A percentile compares a stretch with the other conserved stretches of the same genome.
phyloP scores from a whole-genome alignment of 2,888 invertebrate genomes.

The Drosophila prolongata region DNA sequence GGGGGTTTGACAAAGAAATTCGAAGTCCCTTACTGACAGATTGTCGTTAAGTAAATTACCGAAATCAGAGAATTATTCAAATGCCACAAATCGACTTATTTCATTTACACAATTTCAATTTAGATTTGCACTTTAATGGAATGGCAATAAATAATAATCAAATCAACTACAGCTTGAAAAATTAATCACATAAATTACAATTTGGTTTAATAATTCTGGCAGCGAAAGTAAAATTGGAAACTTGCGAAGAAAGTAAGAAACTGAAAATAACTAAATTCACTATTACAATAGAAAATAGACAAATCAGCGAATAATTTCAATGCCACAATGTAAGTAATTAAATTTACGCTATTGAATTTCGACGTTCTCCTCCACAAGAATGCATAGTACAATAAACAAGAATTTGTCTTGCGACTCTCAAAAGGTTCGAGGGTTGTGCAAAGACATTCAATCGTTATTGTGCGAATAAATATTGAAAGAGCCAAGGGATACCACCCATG shows the following conservation, averaged over 20 bases:
- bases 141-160: constrained; percentile 7
- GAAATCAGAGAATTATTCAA: constrained; percentile 20
- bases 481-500: constrained; percentile 8
- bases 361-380: not conserved
- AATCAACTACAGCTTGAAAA: not conserved
- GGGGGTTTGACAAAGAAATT: constrained; percentile 6
- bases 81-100: constrained; percentile 23
- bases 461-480: not conserved
- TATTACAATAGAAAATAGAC: no score
- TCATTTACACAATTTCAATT: constrained; percentile 6
- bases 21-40: constrained; percentile 11
- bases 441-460: not conserved
- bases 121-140: not conserved
- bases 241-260: no score
- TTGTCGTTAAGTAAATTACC: constrained; percentile 1
- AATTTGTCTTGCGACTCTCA: constrained; percentile 4
- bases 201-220: not conserved
- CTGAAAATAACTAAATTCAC: no score
- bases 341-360: not conserved
- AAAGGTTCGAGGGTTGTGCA: not conserved
- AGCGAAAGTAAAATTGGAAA: not conserved
- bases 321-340: not conserved
- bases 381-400: not conserved
- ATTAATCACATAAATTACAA: no score
- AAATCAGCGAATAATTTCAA: not conserved